These are phyloP conservation scores for Beroe ovata DNA, from an alignment of 37 sponge, comb jelly and placozoan species.

Conservation along the genomic window DNA sequence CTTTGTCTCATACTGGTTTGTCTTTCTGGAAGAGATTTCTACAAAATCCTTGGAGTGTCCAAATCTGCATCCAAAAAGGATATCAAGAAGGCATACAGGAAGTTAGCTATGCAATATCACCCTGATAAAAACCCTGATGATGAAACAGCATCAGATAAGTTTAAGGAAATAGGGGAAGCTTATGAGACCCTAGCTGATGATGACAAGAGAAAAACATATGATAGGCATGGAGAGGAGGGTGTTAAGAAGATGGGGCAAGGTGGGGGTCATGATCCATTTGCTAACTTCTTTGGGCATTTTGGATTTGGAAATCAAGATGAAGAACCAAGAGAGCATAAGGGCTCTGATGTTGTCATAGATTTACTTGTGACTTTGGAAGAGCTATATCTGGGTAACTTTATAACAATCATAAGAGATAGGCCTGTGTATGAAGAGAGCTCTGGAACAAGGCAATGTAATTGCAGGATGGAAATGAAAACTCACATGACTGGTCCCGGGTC, in stretches of 20 bases:
- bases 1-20: neutral
- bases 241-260: slow-evolving; percentile 55
- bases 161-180: slow-evolving; percentile 91
- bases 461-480: slow-evolving; percentile 93
- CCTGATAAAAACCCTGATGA: slow-evolving; percentile 93
- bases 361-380: slow-evolving; percentile 35
- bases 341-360: slow-evolving; percentile 51
- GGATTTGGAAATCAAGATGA: slow-evolving; percentile 46
- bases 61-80: slow-evolving; percentile 77
- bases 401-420: slow-evolving; percentile 76
- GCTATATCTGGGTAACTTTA: slow-evolving; percentile 63
- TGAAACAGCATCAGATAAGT: slow-evolving; percentile 79
- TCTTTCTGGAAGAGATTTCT: slow-evolving; percentile 86
- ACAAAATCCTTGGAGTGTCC: slow-evolving; percentile 90
- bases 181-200: slow-evolving; percentile 90
- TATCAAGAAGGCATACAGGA: slow-evolving; percentile 96
- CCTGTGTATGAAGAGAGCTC: slow-evolving; percentile 82
- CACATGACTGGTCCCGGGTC: slow-evolving; percentile 87
- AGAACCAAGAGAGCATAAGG: slow-evolving; percentile 22
- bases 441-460: slow-evolving; percentile 93
- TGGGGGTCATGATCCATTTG: slow-evolving; percentile 61
- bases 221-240: slow-evolving; percentile 93
- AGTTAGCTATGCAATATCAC: slow-evolving; percentile 89
- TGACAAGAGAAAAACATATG: slow-evolving; percentile 84
- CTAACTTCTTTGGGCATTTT: slow-evolving; percentile 65